Evolutionary conservation across 2,113 vertebrate species (phyloP), one percentile per base, ranked within the genome.

Genomic region (Etia nguti): DNA sequence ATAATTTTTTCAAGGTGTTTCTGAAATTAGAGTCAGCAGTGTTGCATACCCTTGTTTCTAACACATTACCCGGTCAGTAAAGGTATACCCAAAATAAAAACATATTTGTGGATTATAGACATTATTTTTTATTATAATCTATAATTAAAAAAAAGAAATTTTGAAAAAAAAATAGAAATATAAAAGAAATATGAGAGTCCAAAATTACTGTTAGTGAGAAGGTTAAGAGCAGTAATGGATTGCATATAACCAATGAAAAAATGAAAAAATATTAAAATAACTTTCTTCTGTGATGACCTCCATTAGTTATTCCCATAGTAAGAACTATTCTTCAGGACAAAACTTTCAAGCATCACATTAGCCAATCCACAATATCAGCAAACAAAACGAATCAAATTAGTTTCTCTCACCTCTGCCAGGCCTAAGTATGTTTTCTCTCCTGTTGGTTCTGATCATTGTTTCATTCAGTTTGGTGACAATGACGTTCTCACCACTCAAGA

Each of bases 381-480:
- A 24, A 2, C 0, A 6, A 55, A 55, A 2, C 0, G 10, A 55
- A 55, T 55, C 54, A 0, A 4, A 55, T 55, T n/a, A 55, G 54
- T n/a, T 55, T 55, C n/a, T 6, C 54, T 55, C 54, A 55, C n/a
- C 54, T 55, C 20, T 54, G 50, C 20, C 50, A 54, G 20, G n/a
- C 9, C 9, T 5, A 52, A 20, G 8, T 0, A 20, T 52, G 9
- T 54, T 54, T 54, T 54, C 20, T 54, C n/a, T 55, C 54, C 54
- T 24, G 54, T 55, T 55, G 54, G 54, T 12, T 55, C 54, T 55
- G 54, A 55, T 55, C 54, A 24, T 55, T 55, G 0, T 55, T 55
- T 55, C 2, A 1, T 55, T 24, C 54, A 55, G 54, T 55, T 24
- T 55, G 2, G 54, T 55, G 54, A 55, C 0, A n/a, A 24, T 55